phyloP scores from a whole-genome alignment of 1,140 invertebrate genomes.

The Hormaphis cornu region DNA sequence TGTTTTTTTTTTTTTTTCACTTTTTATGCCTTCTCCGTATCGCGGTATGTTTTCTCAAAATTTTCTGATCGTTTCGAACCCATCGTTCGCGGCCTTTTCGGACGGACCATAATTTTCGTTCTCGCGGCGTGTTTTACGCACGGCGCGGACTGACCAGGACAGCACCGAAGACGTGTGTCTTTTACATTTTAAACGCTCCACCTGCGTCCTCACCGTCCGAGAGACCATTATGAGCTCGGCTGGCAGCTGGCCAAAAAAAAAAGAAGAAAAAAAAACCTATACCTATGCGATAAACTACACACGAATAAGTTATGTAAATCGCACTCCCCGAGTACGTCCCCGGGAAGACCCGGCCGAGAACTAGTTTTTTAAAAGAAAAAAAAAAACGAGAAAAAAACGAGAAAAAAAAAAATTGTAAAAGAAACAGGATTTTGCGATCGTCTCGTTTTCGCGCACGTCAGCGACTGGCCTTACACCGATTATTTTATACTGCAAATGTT shows the following conservation, averaged over 20 bases:
- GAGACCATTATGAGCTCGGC: slow-evolving; percentile 8
- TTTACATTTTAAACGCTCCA: background rate
- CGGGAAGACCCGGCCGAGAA: slow-evolving; percentile 9
- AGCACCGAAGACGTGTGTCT: background rate
- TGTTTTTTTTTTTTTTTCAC: no score
- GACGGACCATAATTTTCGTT: background rate
- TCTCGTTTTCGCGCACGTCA: slow-evolving; percentile 4
- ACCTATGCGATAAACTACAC: slow-evolving; percentile 1
- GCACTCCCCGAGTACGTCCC: background rate
- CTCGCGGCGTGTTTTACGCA: background rate
- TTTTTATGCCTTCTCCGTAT: no score
- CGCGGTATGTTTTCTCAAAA: no score
- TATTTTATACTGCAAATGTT: no score
- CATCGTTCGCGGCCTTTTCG: no score
- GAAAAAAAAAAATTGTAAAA: background rate
- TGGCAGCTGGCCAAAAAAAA: background rate
- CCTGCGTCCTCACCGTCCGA: background rate
- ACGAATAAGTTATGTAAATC: background rate
- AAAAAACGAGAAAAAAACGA: no score
- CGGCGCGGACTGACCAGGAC: background rate
- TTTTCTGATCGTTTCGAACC: no score
- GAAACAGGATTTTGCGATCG: slow-evolving; percentile 17
- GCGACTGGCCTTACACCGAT: background rate
- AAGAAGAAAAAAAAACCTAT: background rate
- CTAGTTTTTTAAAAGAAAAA: slow-evolving; percentile 5